Evolutionary conservation across 2,888 invertebrate species (phyloP).

Genomic region (Oligia latruncula): DNA sequence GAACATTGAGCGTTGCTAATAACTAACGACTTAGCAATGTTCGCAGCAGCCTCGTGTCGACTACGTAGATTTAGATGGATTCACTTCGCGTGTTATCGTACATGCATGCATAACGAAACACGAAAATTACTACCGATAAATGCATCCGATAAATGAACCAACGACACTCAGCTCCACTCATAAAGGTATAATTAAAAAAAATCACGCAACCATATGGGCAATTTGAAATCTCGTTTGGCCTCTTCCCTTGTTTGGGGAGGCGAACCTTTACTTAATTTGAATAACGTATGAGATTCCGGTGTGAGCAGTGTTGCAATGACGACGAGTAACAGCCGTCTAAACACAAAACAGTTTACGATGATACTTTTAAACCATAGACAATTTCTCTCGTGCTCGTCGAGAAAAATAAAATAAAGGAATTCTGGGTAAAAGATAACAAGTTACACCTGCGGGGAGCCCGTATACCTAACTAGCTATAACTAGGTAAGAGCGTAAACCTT

Average conservation of each 20-base stretch:
- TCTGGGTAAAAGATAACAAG: conserved; percentile 85
- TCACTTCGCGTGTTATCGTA: conserved; percentile 57
- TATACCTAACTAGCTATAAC: conserved; percentile 84
- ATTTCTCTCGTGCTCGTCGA: conserved; percentile 72
- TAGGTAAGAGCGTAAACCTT: conserved; percentile 85
- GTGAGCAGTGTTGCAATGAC: conserved; percentile 61
- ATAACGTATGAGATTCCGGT: conserved; percentile 61
- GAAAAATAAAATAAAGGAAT: conserved; percentile 81
- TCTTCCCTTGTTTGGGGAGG: conserved; percentile 45
- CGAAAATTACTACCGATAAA: conserved; percentile 59
- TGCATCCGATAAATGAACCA: conserved; percentile 58
- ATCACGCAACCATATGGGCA: conserved; percentile 48
- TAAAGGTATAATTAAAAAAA: conserved; percentile 53
- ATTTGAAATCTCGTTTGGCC: conserved; percentile 59
- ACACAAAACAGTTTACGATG: conserved; percentile 70
- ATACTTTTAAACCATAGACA: conserved; percentile 77
- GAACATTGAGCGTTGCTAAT: conserved; percentile 77
- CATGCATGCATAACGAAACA: conserved; percentile 63
- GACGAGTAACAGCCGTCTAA: conserved; percentile 64
- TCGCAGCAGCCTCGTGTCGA: conserved; percentile 54
- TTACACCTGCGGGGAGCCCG: conserved; percentile 85
- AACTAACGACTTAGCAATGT: conserved; percentile 70
- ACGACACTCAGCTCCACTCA: conserved; percentile 36
- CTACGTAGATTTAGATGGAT: conserved; percentile 60
- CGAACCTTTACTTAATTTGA: conserved; percentile 60